A percentile compares a stretch with the other conserved stretches of the same genome.
phyloP scores from a whole-genome alignment of 2,797 vertebrate genomes.

The Anguilla obscura region DNA sequence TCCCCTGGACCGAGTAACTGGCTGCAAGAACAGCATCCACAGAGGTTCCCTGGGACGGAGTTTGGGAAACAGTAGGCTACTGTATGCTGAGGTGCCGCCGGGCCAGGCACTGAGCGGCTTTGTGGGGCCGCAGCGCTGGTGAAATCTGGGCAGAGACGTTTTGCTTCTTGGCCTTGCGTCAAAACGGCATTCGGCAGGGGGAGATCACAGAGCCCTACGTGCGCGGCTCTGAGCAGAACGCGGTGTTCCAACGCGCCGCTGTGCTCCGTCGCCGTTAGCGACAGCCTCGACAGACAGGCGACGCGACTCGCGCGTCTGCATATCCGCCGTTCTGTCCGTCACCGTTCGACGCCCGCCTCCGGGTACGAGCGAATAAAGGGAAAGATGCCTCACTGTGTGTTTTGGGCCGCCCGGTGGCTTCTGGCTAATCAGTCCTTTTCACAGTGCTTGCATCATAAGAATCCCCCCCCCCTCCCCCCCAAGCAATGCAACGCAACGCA shows the following conservation, averaged over 20 bases:
- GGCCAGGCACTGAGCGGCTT: no score
- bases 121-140: no score
- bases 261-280: neutral
- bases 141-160: neutral
- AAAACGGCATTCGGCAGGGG: neutral
- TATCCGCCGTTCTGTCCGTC: neutral
- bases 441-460: slow-evolving; percentile 61
- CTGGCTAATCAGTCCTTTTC: slow-evolving; percentile 58
- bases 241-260: slow-evolving; percentile 18
- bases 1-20: no score
- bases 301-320: neutral
- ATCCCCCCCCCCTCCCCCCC: neutral
- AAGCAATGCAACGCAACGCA: slow-evolving; percentile 1
- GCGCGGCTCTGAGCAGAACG: slow-evolving; percentile 39
- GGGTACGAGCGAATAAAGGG: slow-evolving; percentile 21
- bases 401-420: slow-evolving; percentile 37
- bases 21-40: no score
- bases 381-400: slow-evolving; percentile 47
- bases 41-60: no score
- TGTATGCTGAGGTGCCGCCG: no score
- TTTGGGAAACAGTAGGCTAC: no score
- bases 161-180: neutral
- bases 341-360: neutral
- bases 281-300: slow-evolving; percentile 32
- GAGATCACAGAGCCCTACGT: neutral